These are phyloP conservation scores for Drosophila elegans DNA, from an alignment of 1,140 invertebrate genomes.

Conservation along the genomic window DNA sequence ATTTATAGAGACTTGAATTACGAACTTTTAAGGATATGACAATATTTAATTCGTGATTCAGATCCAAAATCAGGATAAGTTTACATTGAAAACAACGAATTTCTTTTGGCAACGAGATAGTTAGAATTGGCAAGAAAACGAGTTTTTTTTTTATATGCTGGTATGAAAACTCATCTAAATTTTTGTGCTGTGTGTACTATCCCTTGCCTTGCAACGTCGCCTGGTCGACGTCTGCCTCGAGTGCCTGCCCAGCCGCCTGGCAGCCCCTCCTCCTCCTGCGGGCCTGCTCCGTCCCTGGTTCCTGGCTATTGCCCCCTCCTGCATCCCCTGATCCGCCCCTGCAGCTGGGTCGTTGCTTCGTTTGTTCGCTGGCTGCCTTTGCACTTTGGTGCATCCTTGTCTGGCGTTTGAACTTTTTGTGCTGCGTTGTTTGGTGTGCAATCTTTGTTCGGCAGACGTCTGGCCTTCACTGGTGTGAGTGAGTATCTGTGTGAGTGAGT, in stretches of 20 bases:
- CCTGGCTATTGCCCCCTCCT: background rate
- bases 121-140: no score
- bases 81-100: no score
- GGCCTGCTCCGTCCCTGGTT: background rate
- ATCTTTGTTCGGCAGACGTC: constrained; percentile 82
- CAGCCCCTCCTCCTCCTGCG: background rate
- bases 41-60: no score
- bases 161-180: background rate
- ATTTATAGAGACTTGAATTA: no score
- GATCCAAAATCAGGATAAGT: no score
- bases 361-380: constrained; percentile 76
- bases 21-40: no score
- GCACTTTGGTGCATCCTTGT: constrained; percentile 83
- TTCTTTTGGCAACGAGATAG: no score
- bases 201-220: constrained; percentile 30
- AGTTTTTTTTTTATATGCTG: no score
- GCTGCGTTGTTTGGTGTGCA: constrained; percentile 65
- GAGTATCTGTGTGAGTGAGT: constrained; percentile 14
- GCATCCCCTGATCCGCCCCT: constrained; percentile 1
- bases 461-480: constrained; percentile 37
- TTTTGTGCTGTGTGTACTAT: constrained; percentile 5
- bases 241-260: constrained; percentile 36
- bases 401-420: constrained; percentile 83
- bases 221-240: constrained; percentile 63
- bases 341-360: constrained; percentile 38